phyloP scores from a whole-genome alignment of 2,888 invertebrate genomes.

The Timandra comae region DNA sequence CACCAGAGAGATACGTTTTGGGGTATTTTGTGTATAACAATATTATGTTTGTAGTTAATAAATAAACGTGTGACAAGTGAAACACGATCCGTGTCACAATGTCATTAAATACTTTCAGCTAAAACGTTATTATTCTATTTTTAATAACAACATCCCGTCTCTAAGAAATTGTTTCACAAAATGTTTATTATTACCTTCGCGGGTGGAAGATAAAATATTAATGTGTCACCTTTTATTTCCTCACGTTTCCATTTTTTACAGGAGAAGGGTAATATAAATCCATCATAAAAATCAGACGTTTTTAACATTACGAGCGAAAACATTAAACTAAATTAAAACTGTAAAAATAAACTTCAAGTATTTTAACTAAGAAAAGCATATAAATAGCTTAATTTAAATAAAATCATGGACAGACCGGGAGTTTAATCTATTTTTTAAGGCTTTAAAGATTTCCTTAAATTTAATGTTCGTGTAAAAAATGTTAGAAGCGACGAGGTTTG shows the following conservation, averaged over 20 bases:
- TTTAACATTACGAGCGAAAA: neutral
- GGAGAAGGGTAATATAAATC: conserved; percentile 1
- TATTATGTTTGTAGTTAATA: too few relatives aligned
- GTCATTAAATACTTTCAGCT: too few relatives aligned
- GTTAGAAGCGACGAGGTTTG: conserved; percentile 12
- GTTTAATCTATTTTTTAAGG: neutral
- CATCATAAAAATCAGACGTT: neutral
- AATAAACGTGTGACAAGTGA: too few relatives aligned
- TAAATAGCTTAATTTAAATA: conserved; percentile 1
- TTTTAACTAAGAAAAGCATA: neutral
- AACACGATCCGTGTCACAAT: too few relatives aligned
- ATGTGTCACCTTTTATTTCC: conserved; percentile 4
- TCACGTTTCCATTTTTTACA: neutral
- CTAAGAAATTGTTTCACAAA: too few relatives aligned
- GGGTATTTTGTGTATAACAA: too few relatives aligned
- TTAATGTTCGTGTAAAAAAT: conserved; percentile 10
- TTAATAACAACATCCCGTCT: too few relatives aligned
- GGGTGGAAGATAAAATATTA: conserved; percentile 1
- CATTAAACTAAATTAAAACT: neutral
- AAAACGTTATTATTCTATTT: too few relatives aligned
- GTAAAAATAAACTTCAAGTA: neutral
- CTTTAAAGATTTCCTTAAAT: neutral
- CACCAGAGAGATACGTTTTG: too few relatives aligned
- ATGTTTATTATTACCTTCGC: too few relatives aligned
- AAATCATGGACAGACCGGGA: neutral